Conservation (phyloP, 1,140 invertebrate genomes). For the Trachymyrmex cornetzi region DNA sequence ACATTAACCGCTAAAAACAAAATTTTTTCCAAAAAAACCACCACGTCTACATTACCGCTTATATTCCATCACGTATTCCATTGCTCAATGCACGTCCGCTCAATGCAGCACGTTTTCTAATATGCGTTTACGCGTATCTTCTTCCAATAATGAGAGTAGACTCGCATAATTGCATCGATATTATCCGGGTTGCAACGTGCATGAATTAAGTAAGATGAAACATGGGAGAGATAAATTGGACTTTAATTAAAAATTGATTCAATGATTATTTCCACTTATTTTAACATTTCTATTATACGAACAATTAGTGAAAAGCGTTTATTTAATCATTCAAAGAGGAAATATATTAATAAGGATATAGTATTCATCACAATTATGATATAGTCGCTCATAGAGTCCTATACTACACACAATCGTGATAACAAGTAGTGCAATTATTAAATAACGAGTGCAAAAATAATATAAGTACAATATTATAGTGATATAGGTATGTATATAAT, state of each 20-base stretch:
- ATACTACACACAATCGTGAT: not conserved
- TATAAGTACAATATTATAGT: not conserved
- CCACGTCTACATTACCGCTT: not conserved
- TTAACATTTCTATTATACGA: conserved; percentile 5
- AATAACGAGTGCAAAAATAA: not conserved
- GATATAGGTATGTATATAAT: not conserved
- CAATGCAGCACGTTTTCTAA: conserved; percentile 17
- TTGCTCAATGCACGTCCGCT: not conserved
- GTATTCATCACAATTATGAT: conserved; percentile 9
- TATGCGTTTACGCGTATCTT: not conserved
- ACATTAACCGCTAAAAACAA: not conserved
- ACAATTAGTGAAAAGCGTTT: not conserved
- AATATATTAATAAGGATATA: not conserved
- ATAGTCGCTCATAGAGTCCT: not conserved
- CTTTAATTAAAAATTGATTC: conserved; percentile 9
- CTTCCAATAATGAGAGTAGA: conserved; percentile 23
- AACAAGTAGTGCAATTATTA: not conserved
- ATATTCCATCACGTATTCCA: not conserved
- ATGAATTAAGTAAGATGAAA: not conserved
- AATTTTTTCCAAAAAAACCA: not conserved
- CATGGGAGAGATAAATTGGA: not conserved
- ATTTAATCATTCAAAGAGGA: not conserved
- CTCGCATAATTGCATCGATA: conserved; percentile 7
- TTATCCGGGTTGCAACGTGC: not conserved
- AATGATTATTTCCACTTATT: not conserved